Evolutionary conservation across 2,113 vertebrate genomes (phyloP).

Genomic region (Oreochromis niloticus): DNA sequence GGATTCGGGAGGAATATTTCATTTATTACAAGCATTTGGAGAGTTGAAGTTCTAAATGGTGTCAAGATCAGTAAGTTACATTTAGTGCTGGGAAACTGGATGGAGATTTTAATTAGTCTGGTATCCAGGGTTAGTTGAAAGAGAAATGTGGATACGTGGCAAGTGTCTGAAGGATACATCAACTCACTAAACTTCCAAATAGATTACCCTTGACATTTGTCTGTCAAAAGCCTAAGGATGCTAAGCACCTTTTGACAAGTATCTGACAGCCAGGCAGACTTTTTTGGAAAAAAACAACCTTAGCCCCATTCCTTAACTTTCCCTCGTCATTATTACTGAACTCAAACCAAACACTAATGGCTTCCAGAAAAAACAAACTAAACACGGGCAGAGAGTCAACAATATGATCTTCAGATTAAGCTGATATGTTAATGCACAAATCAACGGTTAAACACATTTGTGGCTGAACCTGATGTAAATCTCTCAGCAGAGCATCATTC

Average conservation of each 20-base stretch:
- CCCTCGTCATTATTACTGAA: neutral
- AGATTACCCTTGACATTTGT: neutral
- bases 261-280: neutral
- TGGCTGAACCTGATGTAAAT: neutral
- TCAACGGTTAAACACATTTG: neutral
- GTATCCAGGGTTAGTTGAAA: neutral
- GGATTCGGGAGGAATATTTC: neutral
- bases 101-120: neutral
- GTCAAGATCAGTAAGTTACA: neutral
- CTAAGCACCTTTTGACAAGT: neutral
- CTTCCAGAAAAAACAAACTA: neutral
- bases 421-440: neutral
- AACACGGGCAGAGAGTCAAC: neutral
- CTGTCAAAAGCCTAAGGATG: conserved; percentile 5
- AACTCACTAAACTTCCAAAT: neutral
- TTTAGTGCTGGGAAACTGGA: neutral
- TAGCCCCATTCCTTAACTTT: neutral
- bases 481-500: neutral
- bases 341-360: neutral
- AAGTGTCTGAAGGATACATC: neutral
- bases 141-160: neutral
- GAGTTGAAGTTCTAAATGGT: neutral
- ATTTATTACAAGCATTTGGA: conserved; percentile 15
- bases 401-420: neutral
- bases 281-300: neutral